phyloP scores from a whole-genome alignment of 1,140 invertebrate genomes.

The Drosophila kikkawai region DNA sequence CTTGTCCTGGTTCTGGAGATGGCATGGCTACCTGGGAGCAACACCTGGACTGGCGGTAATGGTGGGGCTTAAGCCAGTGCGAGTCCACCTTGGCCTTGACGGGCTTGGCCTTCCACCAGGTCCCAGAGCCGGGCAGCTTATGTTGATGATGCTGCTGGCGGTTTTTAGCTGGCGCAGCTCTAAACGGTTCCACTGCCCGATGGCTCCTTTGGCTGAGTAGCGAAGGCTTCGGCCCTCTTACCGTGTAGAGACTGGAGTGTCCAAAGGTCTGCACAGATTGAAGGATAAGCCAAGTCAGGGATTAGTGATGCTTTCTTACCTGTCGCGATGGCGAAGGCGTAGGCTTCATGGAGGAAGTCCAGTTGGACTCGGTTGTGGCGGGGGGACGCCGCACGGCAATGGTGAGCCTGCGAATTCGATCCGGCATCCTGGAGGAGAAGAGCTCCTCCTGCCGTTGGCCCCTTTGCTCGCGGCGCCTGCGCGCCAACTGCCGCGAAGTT shows the following conservation, averaged over 20 bases:
- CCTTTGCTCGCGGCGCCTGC: slow-evolving; percentile 59
- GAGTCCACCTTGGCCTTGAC: slow-evolving; percentile 47
- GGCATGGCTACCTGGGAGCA: background rate
- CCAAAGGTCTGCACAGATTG: background rate
- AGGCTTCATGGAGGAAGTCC: background rate
- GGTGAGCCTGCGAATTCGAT: too few species aligned
- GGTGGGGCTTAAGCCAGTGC: slow-evolving; percentile 5
- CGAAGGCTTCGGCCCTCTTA: background rate
- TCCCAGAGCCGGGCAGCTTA: background rate
- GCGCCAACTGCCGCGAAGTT: slow-evolving; percentile 46
- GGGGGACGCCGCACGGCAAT: slow-evolving; percentile 6
- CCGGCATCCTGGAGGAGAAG: background rate
- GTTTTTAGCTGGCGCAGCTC: background rate
- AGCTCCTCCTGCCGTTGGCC: slow-evolving; percentile 12
- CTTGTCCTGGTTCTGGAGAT: background rate
- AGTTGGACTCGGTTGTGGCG: background rate
- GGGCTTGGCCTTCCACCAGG: background rate
- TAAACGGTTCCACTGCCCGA: background rate
- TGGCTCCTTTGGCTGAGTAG: background rate
- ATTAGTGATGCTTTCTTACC: background rate
- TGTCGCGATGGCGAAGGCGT: background rate
- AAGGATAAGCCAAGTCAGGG: background rate
- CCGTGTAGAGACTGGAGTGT: background rate
- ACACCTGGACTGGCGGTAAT: background rate
- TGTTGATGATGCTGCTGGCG: background rate